phyloP scores from a whole-genome alignment of 2,888 invertebrate genomes.

The Microdon myrmicae region DNA sequence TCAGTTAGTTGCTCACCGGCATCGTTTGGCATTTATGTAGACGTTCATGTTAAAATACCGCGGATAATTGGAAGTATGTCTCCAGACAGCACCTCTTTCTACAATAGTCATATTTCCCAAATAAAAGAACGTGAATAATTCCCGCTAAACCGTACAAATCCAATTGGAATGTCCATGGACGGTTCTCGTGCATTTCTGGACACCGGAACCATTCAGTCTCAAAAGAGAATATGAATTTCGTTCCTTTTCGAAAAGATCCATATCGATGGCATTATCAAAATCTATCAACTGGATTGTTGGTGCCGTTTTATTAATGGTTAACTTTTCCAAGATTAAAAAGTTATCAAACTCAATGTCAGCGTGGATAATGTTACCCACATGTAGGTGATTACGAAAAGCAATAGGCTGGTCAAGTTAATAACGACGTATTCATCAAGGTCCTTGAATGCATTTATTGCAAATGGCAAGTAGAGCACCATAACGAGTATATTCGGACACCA shows the following conservation, averaged over 20 bases:
- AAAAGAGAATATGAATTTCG: constrained; percentile 76
- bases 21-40: no score
- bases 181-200: constrained; percentile 89
- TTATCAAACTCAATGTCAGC: no score
- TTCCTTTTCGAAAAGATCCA: constrained; percentile 83
- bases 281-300: constrained; percentile 88
- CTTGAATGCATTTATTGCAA: no score
- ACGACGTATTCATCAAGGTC: no score
- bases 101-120: constrained; percentile 88
- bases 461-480: no score
- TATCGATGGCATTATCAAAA: constrained; percentile 94
- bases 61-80: constrained; percentile 61
- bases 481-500: no score
- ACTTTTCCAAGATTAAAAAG: no score
- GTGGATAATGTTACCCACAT: no score
- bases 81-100: constrained; percentile 67
- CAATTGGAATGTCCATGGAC: constrained; percentile 94
- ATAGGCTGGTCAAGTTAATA: no score
- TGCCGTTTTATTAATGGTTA: constrained; percentile 61
- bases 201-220: constrained; percentile 81
- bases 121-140: constrained; percentile 85
- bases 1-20: no score
- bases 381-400: no score
- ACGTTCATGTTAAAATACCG: constrained; percentile 76
- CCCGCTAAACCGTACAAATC: constrained; percentile 91